Base-by-base conservation (phyloP, 2,113 vertebrate genomes). In the Marmota monax region DNA sequence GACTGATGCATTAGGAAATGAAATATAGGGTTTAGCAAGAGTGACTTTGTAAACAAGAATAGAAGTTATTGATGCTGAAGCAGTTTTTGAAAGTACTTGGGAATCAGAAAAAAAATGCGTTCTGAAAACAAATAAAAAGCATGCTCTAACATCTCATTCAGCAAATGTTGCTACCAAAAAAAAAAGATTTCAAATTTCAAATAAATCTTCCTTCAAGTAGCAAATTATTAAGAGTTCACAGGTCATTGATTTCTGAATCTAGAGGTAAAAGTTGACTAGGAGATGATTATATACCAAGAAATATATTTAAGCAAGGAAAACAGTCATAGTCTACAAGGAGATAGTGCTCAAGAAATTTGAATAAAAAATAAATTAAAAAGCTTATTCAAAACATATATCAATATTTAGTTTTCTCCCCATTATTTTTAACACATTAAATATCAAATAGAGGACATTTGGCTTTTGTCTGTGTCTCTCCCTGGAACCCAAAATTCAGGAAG, bases 51-150 rank as follows among this genome's bases (percentile, higher is more conserved):
- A 95, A 96, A 72, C 29, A 94, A 96, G 56, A 58, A 18, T 37
- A 79, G 32, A 90, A 85, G 58, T 85, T 70, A 94, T 34, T 92
- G 42, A 8, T 79, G 11, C 86, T 67, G 63, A 90, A 83, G 53
- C 48, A 89, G 78, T 88, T 95, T 93, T 37, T 80, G 82, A 94
- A 79, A 90, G 61, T 90, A 56, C 34, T 51, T 65, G 80, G 58
- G 22, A 84, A 37, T 84, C 45, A 82, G 34, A 80, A 11, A 53
- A 74, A 90, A 92, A 69, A 51, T 12, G 48, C 12, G 48, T 51
- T 51, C 34, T 76, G 51, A 96, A 95, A 96, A 96, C 92, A 74
- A 92, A 84, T 94, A 74, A 93, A 84, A 23, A 92, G 89, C 56
- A 53, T 56, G 34, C 73, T 86, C 29, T 85, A 88, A 77, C 53